Conservation (phyloP, 2,113 vertebrate genomes). For the Clarias macrocephalus region DNA sequence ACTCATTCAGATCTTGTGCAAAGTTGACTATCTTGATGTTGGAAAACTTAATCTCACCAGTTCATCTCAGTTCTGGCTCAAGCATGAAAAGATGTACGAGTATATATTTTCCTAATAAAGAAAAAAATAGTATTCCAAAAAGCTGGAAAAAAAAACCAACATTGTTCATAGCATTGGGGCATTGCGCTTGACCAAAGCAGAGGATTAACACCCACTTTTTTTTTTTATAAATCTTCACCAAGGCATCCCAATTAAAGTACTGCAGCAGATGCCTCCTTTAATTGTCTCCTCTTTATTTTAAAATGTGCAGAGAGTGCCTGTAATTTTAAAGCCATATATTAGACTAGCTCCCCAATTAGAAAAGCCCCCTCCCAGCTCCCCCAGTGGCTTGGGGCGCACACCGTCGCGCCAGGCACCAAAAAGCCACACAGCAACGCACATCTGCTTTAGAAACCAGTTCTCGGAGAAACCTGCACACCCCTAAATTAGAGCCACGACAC, state of each 20-base stretch:
- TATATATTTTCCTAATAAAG: neutral
- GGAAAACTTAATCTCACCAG: constrained; percentile 6
- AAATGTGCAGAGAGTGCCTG: constrained; percentile 55
- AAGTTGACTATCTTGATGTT: neutral
- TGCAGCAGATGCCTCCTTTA: constrained; percentile 63
- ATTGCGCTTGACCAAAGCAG: constrained; percentile 4
- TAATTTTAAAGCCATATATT: constrained; percentile 70
- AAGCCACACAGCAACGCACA: constrained; percentile 58
- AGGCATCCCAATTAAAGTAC: constrained; percentile 61
- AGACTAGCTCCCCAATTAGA: constrained; percentile 72
- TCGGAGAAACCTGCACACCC: constrained; percentile 64
- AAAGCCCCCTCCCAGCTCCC: neutral
- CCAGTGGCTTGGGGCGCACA: constrained; percentile 31
- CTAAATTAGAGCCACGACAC: constrained; percentile 71
- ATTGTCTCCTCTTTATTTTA: constrained; percentile 55
- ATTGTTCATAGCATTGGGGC: neutral
- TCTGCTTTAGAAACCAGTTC: constrained; percentile 67
- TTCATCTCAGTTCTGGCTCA: constrained; percentile 49
- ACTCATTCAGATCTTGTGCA: constrained; percentile 57
- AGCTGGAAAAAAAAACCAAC: neutral
- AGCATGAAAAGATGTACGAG: neutral
- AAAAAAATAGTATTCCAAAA: neutral
- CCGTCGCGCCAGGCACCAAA: constrained; percentile 10
- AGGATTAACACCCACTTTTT: constrained; percentile 61
- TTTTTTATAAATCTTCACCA: constrained; percentile 60